These are phyloP conservation scores for Cremastobaeus sp. DNA, from an alignment of 2,888 invertebrate species.

Conservation along the genomic window DNA sequence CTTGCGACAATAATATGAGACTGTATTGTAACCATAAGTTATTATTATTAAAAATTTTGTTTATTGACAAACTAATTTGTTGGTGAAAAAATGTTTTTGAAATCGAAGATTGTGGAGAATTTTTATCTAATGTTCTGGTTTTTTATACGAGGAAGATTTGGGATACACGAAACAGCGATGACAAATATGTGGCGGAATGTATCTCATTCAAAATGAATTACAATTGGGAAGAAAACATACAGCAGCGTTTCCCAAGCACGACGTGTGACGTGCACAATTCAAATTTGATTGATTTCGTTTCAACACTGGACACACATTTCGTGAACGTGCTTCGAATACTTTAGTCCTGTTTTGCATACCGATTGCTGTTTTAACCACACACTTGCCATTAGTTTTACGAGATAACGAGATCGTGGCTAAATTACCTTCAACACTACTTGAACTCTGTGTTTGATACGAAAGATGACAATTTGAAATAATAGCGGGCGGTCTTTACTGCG, in stretches of 20 bases:
- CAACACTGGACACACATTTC: slow-evolving; percentile 67
- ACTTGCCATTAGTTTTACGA: slow-evolving; percentile 68
- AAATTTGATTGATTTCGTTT: slow-evolving; percentile 74
- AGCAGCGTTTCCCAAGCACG: slow-evolving; percentile 37
- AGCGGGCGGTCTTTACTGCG: slow-evolving; percentile 10
- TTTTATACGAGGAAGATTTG: slow-evolving; percentile 10
- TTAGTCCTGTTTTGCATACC: slow-evolving; percentile 69
- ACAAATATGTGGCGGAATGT: slow-evolving; percentile 42
- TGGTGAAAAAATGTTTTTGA: background rate
- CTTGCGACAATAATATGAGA: too few relatives aligned
- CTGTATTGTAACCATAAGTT: too few relatives aligned
- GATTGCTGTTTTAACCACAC: slow-evolving; percentile 70
- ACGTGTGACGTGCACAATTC: slow-evolving; percentile 63
- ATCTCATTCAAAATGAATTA: slow-evolving; percentile 62
- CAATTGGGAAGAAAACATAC: slow-evolving; percentile 48
- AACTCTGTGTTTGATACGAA: slow-evolving; percentile 15
- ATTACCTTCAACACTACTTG: slow-evolving; percentile 15
- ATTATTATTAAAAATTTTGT: too few relatives aligned
- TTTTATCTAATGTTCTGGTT: background rate
- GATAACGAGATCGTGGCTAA: slow-evolving; percentile 53
- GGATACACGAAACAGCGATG: background rate
- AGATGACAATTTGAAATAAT: slow-evolving; percentile 33
- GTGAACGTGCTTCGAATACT: slow-evolving; percentile 69
- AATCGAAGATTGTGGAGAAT: background rate
- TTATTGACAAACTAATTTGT: too few relatives aligned